Conservation (phyloP, 37 sponge, comb jelly and placozoan species). For the Diacarnus erythraeanus region DNA sequence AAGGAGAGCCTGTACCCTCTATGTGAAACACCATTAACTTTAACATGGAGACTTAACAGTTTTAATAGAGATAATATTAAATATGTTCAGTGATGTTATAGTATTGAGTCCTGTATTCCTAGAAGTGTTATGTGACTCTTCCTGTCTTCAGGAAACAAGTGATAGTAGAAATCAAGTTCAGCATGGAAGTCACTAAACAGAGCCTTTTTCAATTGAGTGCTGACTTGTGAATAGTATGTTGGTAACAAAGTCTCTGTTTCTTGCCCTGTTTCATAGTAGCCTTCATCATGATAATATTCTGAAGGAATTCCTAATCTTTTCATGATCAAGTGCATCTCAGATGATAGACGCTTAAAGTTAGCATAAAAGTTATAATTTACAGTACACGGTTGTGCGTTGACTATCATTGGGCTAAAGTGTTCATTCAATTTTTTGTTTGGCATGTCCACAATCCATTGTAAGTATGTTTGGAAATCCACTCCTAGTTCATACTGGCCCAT, state of each 20-base stretch:
- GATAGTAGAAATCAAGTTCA: conserved; percentile 51
- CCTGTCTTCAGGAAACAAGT: conserved; percentile 46
- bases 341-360: conserved; percentile 34
- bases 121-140: conserved; percentile 39
- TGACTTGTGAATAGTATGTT: conserved; percentile 11
- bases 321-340: conserved; percentile 15
- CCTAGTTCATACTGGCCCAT: background rate
- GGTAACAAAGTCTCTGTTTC: conserved; percentile 1
- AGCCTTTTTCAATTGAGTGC: background rate
- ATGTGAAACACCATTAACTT: no score
- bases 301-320: background rate
- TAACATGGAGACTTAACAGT: no score
- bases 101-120: background rate
- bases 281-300: background rate
- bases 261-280: conserved; percentile 13
- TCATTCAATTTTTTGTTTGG: conserved; percentile 19
- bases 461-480: conserved; percentile 22
- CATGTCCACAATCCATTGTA: conserved; percentile 10
- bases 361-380: conserved; percentile 37
- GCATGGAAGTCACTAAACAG: background rate
- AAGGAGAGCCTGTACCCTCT: conserved; percentile 19
- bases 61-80: no score
- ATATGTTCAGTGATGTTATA: background rate
- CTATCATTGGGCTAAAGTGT: conserved; percentile 25
- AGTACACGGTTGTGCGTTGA: conserved; percentile 28